These are phyloP conservation scores for Drosophila ohnishii DNA, from an alignment of 1,140 invertebrate species.

Conservation along the genomic window DNA sequence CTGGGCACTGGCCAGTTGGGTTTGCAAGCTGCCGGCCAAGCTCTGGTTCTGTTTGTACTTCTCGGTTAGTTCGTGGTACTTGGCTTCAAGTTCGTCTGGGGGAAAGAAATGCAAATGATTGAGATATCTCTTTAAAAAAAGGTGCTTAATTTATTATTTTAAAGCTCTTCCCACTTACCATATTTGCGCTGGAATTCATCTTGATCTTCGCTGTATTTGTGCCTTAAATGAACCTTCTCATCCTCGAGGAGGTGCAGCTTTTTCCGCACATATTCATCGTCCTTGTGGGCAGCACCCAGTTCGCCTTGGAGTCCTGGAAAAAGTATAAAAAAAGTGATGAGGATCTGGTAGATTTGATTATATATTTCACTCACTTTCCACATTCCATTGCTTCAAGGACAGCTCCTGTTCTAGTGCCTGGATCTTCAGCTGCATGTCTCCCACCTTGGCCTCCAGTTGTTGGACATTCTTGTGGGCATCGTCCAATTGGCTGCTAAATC, in stretches of 20 bases:
- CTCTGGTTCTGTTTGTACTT: slow-evolving; percentile 84
- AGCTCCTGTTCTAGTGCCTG: slow-evolving; percentile 84
- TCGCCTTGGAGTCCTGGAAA: slow-evolving; percentile 85
- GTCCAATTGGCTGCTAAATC: slow-evolving; percentile 84
- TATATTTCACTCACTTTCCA: slow-evolving; percentile 84
- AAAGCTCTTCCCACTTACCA: slow-evolving; percentile 64
- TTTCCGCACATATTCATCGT: slow-evolving; percentile 84
- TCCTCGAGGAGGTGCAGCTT: slow-evolving; percentile 85
- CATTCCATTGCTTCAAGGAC: slow-evolving; percentile 84
- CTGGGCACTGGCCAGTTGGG: slow-evolving; percentile 70
- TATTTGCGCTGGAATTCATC: slow-evolving; percentile 84
- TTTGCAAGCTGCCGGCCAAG: slow-evolving; percentile 72
- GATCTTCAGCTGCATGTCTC: slow-evolving; percentile 84
- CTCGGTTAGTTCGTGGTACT: slow-evolving; percentile 83
- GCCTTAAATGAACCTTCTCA: slow-evolving; percentile 84
- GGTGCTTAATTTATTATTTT: no score
- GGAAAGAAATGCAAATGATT: neutral
- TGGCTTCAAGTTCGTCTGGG: slow-evolving; percentile 83
- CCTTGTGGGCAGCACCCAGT: slow-evolving; percentile 85
- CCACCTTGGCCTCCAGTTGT: slow-evolving; percentile 84
- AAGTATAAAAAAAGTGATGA: neutral
- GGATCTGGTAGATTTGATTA: neutral
- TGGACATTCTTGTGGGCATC: slow-evolving; percentile 84
- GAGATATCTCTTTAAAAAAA: neutral
- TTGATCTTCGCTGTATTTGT: slow-evolving; percentile 84